Evolutionary conservation across 2,888 invertebrate species (phyloP).

Genomic region (Boloria selene): DNA sequence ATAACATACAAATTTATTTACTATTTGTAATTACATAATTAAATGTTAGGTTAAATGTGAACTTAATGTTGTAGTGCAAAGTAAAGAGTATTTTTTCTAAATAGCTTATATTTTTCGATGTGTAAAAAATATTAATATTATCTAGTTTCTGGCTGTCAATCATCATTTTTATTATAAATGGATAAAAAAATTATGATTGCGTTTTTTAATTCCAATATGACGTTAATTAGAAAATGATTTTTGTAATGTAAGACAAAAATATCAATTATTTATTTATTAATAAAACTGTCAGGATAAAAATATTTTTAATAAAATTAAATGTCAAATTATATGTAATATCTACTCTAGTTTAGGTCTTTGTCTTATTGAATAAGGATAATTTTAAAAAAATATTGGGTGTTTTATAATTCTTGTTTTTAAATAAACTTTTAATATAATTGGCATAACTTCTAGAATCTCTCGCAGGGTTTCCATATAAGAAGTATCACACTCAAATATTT

Average conservation of each 20-base stretch:
- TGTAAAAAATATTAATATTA: neutral
- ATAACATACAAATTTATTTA: neutral
- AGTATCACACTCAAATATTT: slow-evolving; percentile 11
- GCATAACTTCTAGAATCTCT: slow-evolving; percentile 16
- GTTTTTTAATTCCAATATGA: slow-evolving; percentile 2
- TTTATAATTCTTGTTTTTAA: slow-evolving; percentile 1
- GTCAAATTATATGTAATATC: slow-evolving; percentile 1
- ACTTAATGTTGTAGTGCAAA: slow-evolving; percentile 9
- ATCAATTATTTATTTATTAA: slow-evolving; percentile 7
- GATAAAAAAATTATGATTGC: slow-evolving; percentile 1
- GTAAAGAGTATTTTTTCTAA: slow-evolving; percentile 17
- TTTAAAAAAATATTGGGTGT: neutral
- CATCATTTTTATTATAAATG: neutral
- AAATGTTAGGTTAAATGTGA: slow-evolving; percentile 21
- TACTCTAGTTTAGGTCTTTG: neutral
- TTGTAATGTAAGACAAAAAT: slow-evolving; percentile 12
- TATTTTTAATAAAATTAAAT: slow-evolving; percentile 12
- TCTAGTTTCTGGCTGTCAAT: neutral
- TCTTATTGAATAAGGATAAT: neutral
- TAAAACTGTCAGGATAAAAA: slow-evolving; percentile 9
- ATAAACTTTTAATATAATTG: slow-evolving; percentile 7
- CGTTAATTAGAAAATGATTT: neutral
- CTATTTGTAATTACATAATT: slow-evolving; percentile 28
- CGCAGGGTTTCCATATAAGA: slow-evolving; percentile 6
- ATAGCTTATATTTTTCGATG: slow-evolving; percentile 16